A percentile compares a stretch with the other conserved stretches of the same genome.
Conservation (phyloP, 2,888 invertebrate species). For the Agrypnus murinus region DNA sequence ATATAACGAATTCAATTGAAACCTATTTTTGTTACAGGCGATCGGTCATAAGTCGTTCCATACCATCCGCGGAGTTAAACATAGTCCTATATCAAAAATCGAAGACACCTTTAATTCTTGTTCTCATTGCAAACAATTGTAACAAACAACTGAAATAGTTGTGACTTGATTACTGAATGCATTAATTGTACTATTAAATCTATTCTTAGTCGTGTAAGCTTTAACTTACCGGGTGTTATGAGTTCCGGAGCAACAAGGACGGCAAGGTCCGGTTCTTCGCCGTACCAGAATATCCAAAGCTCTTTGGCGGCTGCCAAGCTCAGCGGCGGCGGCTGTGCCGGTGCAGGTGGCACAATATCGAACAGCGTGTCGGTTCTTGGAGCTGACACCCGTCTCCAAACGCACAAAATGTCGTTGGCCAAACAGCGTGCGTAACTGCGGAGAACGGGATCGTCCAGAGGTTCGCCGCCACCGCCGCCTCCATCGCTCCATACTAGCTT, state of each 20-base stretch:
- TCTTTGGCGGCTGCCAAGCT: conserved; percentile 94
- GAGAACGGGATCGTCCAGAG: conserved; percentile 92
- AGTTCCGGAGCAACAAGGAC: conserved; percentile 90
- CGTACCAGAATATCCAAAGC: conserved; percentile 99
- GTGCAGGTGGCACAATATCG: conserved; percentile 73
- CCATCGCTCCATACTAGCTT: conserved; percentile 90
- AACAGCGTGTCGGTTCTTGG: conserved; percentile 68
- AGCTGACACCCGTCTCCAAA: conserved; percentile 93
- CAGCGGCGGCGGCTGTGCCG: conserved; percentile 79
- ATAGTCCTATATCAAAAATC: no score
- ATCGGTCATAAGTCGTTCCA: no score
- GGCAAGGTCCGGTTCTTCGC: conserved; percentile 94
- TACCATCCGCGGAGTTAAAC: no score
- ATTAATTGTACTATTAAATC: no score
- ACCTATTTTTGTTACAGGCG: no score
- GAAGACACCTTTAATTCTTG: no score
- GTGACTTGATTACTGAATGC: no score
- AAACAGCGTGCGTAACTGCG: conserved; percentile 93
- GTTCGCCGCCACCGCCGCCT: conserved; percentile 73
- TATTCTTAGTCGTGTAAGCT: no score
- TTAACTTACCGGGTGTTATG: conserved; percentile 88
- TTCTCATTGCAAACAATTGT: no score
- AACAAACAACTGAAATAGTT: no score
- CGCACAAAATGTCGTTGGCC: conserved; percentile 96
- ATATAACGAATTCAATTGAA: no score